Conservation (phyloP, 1,140 invertebrate genomes). For the Lamellibrachia luymesi region DNA sequence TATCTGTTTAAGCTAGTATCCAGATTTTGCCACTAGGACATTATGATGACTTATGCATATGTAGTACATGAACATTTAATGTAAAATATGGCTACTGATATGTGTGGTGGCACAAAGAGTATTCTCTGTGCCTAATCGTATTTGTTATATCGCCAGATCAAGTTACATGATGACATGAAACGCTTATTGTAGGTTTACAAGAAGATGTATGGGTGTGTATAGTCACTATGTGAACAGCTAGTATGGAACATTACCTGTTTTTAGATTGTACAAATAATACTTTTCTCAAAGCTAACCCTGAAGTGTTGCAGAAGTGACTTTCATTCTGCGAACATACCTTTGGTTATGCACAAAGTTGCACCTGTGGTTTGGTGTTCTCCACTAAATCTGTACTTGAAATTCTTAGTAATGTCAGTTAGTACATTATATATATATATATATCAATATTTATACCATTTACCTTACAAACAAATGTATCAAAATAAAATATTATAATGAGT, state of each 20-base stretch:
- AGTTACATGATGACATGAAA: not conserved
- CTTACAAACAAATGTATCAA: slow-evolving; percentile 5
- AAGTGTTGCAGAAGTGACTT: not conserved
- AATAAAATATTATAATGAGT: not conserved
- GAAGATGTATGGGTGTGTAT: not conserved
- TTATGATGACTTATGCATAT: no score
- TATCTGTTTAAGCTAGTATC: not conserved
- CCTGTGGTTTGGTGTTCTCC: no score
- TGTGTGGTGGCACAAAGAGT: not conserved
- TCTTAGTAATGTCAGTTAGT: not conserved
- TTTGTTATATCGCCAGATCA: not conserved
- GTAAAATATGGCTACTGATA: not conserved
- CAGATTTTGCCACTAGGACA: not conserved
- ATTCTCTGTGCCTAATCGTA: not conserved
- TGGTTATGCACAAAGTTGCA: not conserved
- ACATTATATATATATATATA: not conserved
- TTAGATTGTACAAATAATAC: not conserved
- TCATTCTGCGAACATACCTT: not conserved
- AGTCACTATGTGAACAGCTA: no score
- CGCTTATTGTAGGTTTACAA: not conserved
- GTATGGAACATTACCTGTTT: not conserved
- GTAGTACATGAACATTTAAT: not conserved
- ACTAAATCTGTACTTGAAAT: no score
- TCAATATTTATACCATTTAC: not conserved
- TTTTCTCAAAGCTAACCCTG: not conserved